Evolutionary conservation across 1,140 invertebrate species (phyloP).

Genomic region (Caenorhabditis brenneri): DNA sequence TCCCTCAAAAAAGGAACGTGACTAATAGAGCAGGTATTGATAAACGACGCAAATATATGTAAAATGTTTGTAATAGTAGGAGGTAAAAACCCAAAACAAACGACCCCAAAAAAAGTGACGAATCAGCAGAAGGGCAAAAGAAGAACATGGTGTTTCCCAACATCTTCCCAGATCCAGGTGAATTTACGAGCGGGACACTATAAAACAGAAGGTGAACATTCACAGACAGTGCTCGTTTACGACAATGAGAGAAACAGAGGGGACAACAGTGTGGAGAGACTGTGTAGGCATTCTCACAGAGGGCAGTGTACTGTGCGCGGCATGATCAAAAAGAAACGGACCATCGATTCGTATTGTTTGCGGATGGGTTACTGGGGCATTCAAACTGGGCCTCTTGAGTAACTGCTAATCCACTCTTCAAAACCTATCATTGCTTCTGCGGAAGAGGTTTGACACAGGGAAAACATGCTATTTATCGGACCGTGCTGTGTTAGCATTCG

Average conservation of each 20-base stretch:
- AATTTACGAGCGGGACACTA: constrained; percentile 13
- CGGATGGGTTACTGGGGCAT: constrained; percentile 23
- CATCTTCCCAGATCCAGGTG: not conserved
- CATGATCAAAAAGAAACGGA: not conserved
- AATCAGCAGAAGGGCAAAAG: not conserved
- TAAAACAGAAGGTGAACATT: constrained; percentile 24
- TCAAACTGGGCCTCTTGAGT: constrained; percentile 34
- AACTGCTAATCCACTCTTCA: constrained; percentile 21
- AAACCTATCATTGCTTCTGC: not conserved
- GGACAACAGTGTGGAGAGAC: not conserved
- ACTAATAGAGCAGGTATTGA: constrained; percentile 3
- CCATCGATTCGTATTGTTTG: constrained; percentile 39
- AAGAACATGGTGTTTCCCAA: not conserved
- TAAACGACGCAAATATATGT: not conserved
- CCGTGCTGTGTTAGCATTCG: too few relatives aligned
- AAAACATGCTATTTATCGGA: too few relatives aligned
- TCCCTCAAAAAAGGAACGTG: not conserved
- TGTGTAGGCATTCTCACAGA: not conserved
- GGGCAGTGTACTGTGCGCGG: not conserved
- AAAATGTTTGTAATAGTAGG: not conserved
- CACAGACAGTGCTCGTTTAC: not conserved
- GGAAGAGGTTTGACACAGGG: too few relatives aligned
- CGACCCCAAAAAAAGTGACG: not conserved
- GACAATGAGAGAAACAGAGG: not conserved
- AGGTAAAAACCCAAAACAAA: not conserved